These are phyloP conservation scores for Unio delphinus DNA, from an alignment of 2,888 invertebrate genomes.

Conservation along the genomic window DNA sequence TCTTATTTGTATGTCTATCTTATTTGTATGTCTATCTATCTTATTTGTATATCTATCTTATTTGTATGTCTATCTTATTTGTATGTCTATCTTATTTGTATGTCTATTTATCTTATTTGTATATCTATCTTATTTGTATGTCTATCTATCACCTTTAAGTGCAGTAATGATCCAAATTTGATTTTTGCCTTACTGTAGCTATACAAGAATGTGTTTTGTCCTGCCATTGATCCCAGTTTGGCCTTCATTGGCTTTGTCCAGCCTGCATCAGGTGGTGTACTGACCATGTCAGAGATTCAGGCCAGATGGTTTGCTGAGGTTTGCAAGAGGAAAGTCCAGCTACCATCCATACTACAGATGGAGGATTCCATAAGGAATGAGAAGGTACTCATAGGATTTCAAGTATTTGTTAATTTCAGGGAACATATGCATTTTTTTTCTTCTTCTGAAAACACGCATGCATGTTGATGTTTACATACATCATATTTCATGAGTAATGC, in stretches of 20 bases:
- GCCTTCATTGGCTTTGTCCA: constrained; percentile 69
- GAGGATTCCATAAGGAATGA: constrained; percentile 48
- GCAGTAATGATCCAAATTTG: neutral
- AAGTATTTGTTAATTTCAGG: too few relatives aligned
- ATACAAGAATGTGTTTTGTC: constrained; percentile 66
- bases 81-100: too few relatives aligned
- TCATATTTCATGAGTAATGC: too few relatives aligned
- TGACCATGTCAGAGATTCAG: constrained; percentile 67
- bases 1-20: too few relatives aligned
- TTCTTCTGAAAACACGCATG: too few relatives aligned
- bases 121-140: neutral
- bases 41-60: too few relatives aligned
- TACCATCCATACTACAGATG: constrained; percentile 59
- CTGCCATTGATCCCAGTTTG: constrained; percentile 56
- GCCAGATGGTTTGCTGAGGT: constrained; percentile 66
- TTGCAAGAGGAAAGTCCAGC: constrained; percentile 46
- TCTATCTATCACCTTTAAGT: neutral
- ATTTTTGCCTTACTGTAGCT: constrained; percentile 47
- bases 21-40: too few relatives aligned
- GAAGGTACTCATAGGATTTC: constrained; percentile 31
- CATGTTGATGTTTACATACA: too few relatives aligned
- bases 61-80: too few relatives aligned
- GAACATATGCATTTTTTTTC: too few relatives aligned
- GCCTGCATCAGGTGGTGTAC: constrained; percentile 66
- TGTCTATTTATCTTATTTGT: too few relatives aligned